Evolutionary conservation across 1,140 invertebrate genomes (phyloP), one percentile per base, ranked within the genome.

Genomic region (Vanessa tameamea): DNA sequence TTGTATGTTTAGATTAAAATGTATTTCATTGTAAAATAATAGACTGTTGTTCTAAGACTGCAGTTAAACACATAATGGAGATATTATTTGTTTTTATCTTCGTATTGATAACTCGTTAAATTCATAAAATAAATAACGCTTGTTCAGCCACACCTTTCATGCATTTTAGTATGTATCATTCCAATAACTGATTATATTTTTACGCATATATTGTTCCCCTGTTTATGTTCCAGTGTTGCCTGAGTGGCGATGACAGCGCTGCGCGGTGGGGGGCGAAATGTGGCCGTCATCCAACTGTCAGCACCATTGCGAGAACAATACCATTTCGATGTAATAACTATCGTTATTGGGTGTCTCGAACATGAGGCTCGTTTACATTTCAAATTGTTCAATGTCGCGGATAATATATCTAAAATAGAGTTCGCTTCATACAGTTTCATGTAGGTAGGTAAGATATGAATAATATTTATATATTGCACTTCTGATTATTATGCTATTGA

Each of bases 161-260:
- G 7, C 7, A 43, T 43, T 43, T 43, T 9, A 43, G 7, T 43
- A 43, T 11, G 37, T 9, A 43, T 43, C 9, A 43, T 43, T 43
- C 51, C 9, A 13, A 16, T 64, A 64, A 47, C 5, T n/a, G 16
- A 43, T 64, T 47, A 50, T 71, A 75, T 75, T 72, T 76, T 68
- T 55, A 72, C 50, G 65, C 70, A 72, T 76, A 59, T 26, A 76
- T 72, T 64, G 70, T 47, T 57, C 63, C 65, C 59, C 64, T 72
- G 69, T 61, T 76, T 78, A 72, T 75, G 53, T 64, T 66, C 66
- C 64, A 78, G 70, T 76, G 70, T 80, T 69, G 65, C 74, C 59
- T 37, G 80, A 84, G 78, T 89, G 87, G 80, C 77, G 82, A 80
- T 82, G 88, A 90, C 88, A 89, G 85, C 83, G 82, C 79, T 77